Evolutionary conservation across 1,140 invertebrate species (phyloP), one percentile per base, ranked within the genome.

Genomic region (Drosophila baimaii): DNA sequence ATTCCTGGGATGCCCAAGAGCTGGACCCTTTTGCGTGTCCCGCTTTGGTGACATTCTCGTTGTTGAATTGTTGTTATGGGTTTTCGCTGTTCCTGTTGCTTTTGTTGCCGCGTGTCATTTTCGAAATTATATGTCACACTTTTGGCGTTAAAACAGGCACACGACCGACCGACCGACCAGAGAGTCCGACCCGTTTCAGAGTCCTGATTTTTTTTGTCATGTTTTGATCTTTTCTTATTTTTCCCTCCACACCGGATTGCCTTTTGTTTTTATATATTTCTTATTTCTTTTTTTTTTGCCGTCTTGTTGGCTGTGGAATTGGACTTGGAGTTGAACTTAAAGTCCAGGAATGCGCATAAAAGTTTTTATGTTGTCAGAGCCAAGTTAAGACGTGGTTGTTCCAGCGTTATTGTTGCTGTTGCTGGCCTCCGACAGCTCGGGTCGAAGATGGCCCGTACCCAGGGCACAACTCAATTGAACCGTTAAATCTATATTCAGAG

Each of bases 131-230:
- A 86, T 86, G 83, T 86, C 83, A 86, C 83, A 86, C 83, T 88
- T 86, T 79, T 86, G 83, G 83, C 83, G 83, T 86, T 86, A 86
- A 86, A 88, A 83, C 79, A 82, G 83, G 83, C 83, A 86, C 83
- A 86, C 84, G 83, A 79, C 83, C 79, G 64, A 66, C 43, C 55
- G 35, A 56, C 27, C 56, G 25, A 56, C 31, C 55, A 68, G 52
- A 61, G 25, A 46, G 37, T 61, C 54, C 81, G 79, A 88, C 82
- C 83, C 77, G 83, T 79, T 88, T 86, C 74, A 79, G 76, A 88
- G 83, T 86, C 83, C 83, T 86, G 83, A 86, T 83, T 86, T 86
- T 86, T 86, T 88, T 86, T 88, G 83, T 86, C 83, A 86, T 86
- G 83, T 88, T 86, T 86, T 86, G 83, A 86, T 86, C 79, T 86